Evolutionary conservation across 2,888 invertebrate species (phyloP), one percentile per base, ranked within the genome.

Genomic region (Dexiosoma caninum): DNA sequence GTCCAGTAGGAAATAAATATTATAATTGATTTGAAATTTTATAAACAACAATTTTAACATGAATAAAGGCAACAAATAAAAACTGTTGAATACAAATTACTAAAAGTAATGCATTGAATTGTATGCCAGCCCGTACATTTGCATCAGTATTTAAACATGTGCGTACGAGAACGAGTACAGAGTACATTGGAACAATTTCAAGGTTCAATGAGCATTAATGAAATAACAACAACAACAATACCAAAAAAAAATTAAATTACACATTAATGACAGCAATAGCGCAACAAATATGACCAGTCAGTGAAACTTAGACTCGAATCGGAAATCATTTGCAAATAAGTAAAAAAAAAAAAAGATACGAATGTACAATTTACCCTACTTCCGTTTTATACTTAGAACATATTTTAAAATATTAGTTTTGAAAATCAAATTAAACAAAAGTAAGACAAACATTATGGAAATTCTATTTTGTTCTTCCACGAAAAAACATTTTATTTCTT

Each of bases 1-100:
- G 83, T 84, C 83, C 83, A 82, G 70, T 78, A 79, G 64, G 74
- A 57, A 72, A 69, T 40, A 69, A 80, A 72, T 69, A 72, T 59
- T 71, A 75, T 75, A 81, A 81, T 74, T 81, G 77, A 81, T 77
- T 81, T 77, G 72, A 67, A 55, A n/a, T 27, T 46, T 59, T 62
- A 53, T 64, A 44, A 72, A 64, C 51, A 60, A 14, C 19, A 71
- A 60, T 27, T 60, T 23, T 51, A 16, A 69, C 40, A 55, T 12
- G 16, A 59, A 16, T 32, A 42, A 67, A 37, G 19, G 37, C 30
- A 67, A 72, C 27, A 60, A 53, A 40, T 12, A 46, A 71, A 67
- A 71, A 74, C 70, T 80, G 79, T 72, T 77, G 76, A 72, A 76
- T 77, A 44, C 46, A 75, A 64, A 21, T 53, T 32, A 51, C 44